Percentiles rank a stretch among this genome's conserved stretches.
phyloP scores from a whole-genome alignment of 2,113 vertebrate species.

The Syngnathoides biaculeatus region DNA sequence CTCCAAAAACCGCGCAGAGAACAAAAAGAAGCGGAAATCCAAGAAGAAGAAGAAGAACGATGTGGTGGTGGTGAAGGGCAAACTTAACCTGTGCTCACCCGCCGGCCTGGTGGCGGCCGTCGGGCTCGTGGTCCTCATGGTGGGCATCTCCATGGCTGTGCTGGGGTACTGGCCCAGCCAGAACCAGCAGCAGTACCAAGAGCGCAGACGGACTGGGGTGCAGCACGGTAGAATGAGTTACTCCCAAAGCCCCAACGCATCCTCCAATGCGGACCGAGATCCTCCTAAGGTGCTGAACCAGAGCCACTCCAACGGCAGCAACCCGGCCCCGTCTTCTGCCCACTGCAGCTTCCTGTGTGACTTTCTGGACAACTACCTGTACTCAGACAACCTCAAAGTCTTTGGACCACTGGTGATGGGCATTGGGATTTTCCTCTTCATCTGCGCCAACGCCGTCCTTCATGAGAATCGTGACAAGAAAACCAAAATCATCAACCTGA shows the following conservation, averaged over 20 bases:
- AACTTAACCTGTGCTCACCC: slow-evolving; percentile 90
- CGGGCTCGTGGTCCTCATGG: slow-evolving; percentile 85
- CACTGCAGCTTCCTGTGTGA: slow-evolving; percentile 78
- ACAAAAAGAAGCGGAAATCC: slow-evolving; percentile 86
- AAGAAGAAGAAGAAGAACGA: slow-evolving; percentile 94
- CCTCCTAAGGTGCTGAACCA: slow-evolving; percentile 28
- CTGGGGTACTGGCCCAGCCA: slow-evolving; percentile 94
- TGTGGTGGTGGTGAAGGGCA: slow-evolving; percentile 95
- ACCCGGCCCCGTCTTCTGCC: slow-evolving; percentile 16
- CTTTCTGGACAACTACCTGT: slow-evolving; percentile 84
- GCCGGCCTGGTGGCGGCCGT: slow-evolving; percentile 87
- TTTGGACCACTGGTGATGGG: slow-evolving; percentile 97
- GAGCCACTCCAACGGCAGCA: slow-evolving; percentile 51
- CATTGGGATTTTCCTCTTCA: slow-evolving; percentile 98
- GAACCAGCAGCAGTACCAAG: slow-evolving; percentile 68
- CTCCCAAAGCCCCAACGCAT: slow-evolving; percentile 40
- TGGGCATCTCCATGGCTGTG: slow-evolving; percentile 90
- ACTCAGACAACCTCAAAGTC: slow-evolving; percentile 96
- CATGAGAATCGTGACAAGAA: slow-evolving; percentile 97
- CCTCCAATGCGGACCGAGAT: slow-evolving; percentile 45
- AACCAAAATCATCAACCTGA: slow-evolving; percentile 95
- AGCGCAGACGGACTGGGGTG: slow-evolving; percentile 50
- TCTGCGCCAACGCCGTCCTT: slow-evolving; percentile 95
- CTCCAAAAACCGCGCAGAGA: slow-evolving; percentile 81
- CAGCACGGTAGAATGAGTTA: slow-evolving; percentile 46